These are phyloP conservation scores for Alviniconcha strummeri DNA, from an alignment of 2,888 invertebrate species.

Conservation along the genomic window DNA sequence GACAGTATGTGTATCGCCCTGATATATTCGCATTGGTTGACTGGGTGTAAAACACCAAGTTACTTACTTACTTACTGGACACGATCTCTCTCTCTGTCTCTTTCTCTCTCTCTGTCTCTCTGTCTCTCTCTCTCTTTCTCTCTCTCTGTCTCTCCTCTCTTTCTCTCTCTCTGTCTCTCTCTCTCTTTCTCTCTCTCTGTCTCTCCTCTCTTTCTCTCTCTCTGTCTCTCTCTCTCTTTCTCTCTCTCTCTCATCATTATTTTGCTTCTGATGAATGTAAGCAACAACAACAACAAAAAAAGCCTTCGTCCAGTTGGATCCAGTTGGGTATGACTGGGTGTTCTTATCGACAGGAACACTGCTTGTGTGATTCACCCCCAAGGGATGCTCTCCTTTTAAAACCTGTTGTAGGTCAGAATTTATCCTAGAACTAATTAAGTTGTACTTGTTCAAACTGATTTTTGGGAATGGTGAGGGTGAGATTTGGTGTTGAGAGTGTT, in stretches of 20 bases:
- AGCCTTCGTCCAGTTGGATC: not conserved
- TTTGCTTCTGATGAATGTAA: too few relatives aligned
- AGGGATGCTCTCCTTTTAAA: not conserved
- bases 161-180: not conserved
- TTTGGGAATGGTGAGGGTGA: too few relatives aligned
- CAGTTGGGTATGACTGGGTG: not conserved
- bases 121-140: conserved; percentile 20
- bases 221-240: not conserved
- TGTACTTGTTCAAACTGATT: too few relatives aligned
- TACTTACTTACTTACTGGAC: not conserved
- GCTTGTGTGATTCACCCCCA: not conserved
- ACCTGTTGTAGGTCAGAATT: not conserved
- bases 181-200: not conserved
- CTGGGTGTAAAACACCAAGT: not conserved
- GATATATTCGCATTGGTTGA: not conserved
- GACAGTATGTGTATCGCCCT: not conserved
- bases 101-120: conserved; percentile 10
- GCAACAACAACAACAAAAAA: not conserved
- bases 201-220: not conserved
- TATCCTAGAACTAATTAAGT: too few relatives aligned
- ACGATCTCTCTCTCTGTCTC: not conserved
- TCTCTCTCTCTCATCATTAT: not conserved
- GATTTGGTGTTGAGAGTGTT: too few relatives aligned
- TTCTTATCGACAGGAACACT: not conserved
- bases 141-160: not conserved